Conservation (phyloP, 2,797 vertebrate genomes). For the Trematocara caparti region DNA sequence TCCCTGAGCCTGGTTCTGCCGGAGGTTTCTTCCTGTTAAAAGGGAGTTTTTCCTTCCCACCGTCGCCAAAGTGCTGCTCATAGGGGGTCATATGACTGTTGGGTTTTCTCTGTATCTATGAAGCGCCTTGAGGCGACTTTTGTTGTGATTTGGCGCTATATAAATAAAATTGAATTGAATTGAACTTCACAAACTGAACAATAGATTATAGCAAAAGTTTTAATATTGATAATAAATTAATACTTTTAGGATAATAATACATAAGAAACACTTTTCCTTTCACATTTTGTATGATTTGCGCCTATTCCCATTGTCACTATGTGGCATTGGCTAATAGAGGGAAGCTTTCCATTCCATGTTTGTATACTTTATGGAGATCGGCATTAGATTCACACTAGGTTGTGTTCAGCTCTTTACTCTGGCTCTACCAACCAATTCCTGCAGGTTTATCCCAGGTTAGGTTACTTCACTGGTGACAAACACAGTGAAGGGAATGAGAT, state of each 20-base stretch:
- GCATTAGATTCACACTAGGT: slow-evolving; percentile 9
- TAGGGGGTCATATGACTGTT: too few relatives aligned
- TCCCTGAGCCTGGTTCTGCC: too few relatives aligned
- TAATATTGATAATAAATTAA: not conserved
- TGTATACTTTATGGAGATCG: slow-evolving; percentile 30
- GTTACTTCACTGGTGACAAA: slow-evolving; percentile 26
- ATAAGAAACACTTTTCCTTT: not conserved
- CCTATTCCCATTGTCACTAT: slow-evolving; percentile 64
- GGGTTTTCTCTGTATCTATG: too few relatives aligned
- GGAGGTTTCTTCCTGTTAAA: too few relatives aligned
- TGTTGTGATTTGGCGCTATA: too few relatives aligned
- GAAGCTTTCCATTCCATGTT: slow-evolving; percentile 64
- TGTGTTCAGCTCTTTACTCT: slow-evolving; percentile 11
- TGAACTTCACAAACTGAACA: not conserved
- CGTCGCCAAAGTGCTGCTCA: too few relatives aligned
- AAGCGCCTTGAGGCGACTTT: too few relatives aligned
- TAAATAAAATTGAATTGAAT: too few relatives aligned
- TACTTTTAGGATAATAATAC: not conserved
- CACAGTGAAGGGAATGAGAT: slow-evolving; percentile 8
- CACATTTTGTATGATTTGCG: slow-evolving; percentile 49
- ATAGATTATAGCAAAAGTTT: not conserved
- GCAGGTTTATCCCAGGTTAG: not conserved
- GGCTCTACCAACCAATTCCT: not conserved
- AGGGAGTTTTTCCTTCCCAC: too few relatives aligned
- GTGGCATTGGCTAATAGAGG: slow-evolving; percentile 52